Evolutionary conservation across 2,888 invertebrate genomes (phyloP).

Genomic region (Camptogramma bilineatum): DNA sequence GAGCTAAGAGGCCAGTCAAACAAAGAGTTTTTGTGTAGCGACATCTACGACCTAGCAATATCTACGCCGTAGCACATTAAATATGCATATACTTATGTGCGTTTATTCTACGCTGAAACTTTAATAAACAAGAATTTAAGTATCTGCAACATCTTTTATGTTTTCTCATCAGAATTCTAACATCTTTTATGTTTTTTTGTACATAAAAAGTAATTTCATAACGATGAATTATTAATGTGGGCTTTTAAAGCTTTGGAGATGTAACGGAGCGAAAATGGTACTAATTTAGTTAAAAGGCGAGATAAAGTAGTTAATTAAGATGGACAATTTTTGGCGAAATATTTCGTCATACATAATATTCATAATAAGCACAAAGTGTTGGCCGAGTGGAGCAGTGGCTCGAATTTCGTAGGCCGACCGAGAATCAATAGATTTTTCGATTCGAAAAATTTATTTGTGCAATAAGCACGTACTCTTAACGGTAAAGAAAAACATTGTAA

Average conservation of each 20-base stretch:
- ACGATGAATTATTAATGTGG: slow-evolving; percentile 6
- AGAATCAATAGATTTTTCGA: too few species aligned
- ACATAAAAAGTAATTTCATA: slow-evolving; percentile 7
- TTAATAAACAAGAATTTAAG: not conserved
- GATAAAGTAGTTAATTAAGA: slow-evolving; percentile 13
- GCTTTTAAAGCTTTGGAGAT: not conserved
- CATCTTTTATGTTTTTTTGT: not conserved
- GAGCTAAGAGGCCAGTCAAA: too few species aligned
- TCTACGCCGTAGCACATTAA: not conserved
- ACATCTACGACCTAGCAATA: slow-evolving; percentile 7
- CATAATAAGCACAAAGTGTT: too few species aligned
- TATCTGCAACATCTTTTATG: not conserved
- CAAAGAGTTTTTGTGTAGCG: slow-evolving; percentile 8
- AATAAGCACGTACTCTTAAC: too few species aligned
- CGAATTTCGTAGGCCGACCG: too few species aligned
- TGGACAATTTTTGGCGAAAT: slow-evolving; percentile 7
- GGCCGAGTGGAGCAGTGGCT: too few species aligned
- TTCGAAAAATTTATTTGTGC: too few species aligned
- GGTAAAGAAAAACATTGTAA: too few species aligned
- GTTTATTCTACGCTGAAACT: not conserved
- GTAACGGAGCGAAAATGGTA: not conserved
- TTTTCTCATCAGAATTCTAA: not conserved
- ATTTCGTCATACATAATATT: slow-evolving; percentile 14
- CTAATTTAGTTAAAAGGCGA: slow-evolving; percentile 9
- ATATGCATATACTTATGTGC: not conserved